These are phyloP conservation scores for Adrianichthys oophorus DNA, from an alignment of 2,797 vertebrate genomes.

Conservation along the genomic window DNA sequence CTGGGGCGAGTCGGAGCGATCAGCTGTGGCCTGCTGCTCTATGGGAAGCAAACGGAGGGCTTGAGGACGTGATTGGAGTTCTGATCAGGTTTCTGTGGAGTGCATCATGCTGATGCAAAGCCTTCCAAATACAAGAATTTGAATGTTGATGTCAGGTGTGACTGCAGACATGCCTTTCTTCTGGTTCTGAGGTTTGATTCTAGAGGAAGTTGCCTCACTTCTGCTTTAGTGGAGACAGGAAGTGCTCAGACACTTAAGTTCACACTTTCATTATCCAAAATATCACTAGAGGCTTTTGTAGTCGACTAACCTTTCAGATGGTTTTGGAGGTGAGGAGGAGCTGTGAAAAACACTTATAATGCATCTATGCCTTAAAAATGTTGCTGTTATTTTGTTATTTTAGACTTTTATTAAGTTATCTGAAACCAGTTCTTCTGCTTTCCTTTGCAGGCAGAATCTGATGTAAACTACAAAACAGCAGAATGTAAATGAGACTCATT, in stretches of 20 bases:
- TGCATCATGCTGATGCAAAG: conserved; percentile 21
- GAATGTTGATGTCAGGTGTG: conserved; percentile 36
- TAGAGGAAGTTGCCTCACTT: conserved; percentile 21
- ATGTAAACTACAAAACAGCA: no score
- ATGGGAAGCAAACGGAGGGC: conserved; percentile 15
- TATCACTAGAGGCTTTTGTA: not conserved
- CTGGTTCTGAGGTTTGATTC: conserved; percentile 11
- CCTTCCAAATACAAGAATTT: conserved; percentile 35
- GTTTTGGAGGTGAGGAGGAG: no score
- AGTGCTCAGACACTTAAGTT: not conserved
- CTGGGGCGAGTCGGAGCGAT: conserved; percentile 23
- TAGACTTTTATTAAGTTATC: no score
- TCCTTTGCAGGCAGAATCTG: no score
- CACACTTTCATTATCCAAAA: not conserved
- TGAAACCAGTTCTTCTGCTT: no score
- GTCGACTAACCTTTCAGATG: no score
- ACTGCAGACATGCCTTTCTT: conserved; percentile 3
- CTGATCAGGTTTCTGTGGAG: conserved; percentile 18
- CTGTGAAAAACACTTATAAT: no score
- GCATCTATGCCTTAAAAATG: no score
- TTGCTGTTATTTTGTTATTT: no score
- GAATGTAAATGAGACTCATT: no score
- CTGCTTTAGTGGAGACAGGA: conserved; percentile 13
- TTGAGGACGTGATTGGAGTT: not conserved
- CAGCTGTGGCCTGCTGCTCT: conserved; percentile 15